Evolutionary conservation across 2,888 invertebrate species (phyloP).

Genomic region (Elysia crispata): DNA sequence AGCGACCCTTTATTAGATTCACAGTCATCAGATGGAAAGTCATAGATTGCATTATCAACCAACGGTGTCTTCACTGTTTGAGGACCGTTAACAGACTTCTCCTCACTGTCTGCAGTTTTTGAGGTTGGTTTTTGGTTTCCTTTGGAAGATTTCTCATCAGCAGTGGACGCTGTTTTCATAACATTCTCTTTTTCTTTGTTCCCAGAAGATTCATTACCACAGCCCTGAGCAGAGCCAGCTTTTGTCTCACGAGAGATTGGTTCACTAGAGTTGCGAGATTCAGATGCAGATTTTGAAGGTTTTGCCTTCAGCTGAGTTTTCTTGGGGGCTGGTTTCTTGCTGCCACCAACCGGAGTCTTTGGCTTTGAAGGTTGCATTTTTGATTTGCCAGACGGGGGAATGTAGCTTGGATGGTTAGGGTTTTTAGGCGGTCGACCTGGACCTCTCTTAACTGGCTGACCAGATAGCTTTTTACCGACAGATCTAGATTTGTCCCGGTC

Average conservation of each 20-base stretch:
- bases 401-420: conserved; percentile 53
- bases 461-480: not conserved
- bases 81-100: not conserved
- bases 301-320: conserved; percentile 30
- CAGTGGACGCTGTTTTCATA: not conserved
- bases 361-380: conserved; percentile 33
- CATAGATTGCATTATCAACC: conserved; percentile 53
- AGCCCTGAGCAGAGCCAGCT: conserved; percentile 18
- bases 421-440: conserved; percentile 58
- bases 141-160: not conserved
- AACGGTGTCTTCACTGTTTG: conserved; percentile 36
- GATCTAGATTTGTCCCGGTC: conserved; percentile 26
- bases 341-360: conserved; percentile 13
- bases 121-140: conserved; percentile 10
- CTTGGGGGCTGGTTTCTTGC: conserved; percentile 11
- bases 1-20: conserved; percentile 50
- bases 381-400: conserved; percentile 46
- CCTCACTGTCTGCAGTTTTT: conserved; percentile 2
- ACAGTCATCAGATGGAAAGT: conserved; percentile 57
- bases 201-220: not conserved
- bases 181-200: conserved; percentile 49
- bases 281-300: not conserved
- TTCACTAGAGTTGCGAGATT: too few species aligned
- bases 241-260: not conserved
- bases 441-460: conserved; percentile 53